phyloP scores from a whole-genome alignment of 2,113 vertebrate species.

The Kryptolebias marmoratus region DNA sequence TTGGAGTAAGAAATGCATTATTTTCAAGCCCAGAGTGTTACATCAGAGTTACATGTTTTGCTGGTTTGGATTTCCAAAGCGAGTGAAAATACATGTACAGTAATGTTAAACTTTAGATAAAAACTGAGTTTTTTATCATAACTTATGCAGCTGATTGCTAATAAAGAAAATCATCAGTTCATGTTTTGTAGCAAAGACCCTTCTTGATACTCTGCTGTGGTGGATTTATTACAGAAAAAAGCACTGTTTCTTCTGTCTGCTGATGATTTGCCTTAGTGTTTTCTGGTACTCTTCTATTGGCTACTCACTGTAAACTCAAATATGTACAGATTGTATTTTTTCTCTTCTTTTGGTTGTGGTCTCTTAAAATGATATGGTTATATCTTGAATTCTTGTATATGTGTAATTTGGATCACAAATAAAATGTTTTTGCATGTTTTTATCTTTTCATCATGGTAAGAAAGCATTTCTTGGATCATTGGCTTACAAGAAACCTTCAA shows the following conservation, averaged over 20 bases:
- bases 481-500: too few species aligned
- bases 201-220: constrained; percentile 78
- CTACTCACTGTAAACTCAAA: constrained; percentile 93
- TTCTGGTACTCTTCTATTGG: constrained; percentile 84
- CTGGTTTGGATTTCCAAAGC: constrained; percentile 49
- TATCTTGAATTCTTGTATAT: constrained; percentile 91
- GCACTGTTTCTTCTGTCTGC: constrained; percentile 65
- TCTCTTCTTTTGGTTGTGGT: constrained; percentile 86
- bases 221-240: constrained; percentile 49
- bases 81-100: constrained; percentile 88
- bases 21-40: constrained; percentile 41
- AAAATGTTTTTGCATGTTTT: constrained; percentile 99
- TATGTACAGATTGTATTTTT: constrained; percentile 91
- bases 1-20: neutral
- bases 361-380: constrained; percentile 88
- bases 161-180: constrained; percentile 89
- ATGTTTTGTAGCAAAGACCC: constrained; percentile 86
- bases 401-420: constrained; percentile 98
- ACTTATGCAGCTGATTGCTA: constrained; percentile 88
- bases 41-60: constrained; percentile 34
- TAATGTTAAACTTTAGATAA: constrained; percentile 84
- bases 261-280: constrained; percentile 86
- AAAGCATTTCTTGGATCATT: constrained; percentile 83
- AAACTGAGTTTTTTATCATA: constrained; percentile 64
- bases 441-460: constrained; percentile 92